Conservation (phyloP, 2,888 invertebrate genomes). For the Drosophila atripex region DNA sequence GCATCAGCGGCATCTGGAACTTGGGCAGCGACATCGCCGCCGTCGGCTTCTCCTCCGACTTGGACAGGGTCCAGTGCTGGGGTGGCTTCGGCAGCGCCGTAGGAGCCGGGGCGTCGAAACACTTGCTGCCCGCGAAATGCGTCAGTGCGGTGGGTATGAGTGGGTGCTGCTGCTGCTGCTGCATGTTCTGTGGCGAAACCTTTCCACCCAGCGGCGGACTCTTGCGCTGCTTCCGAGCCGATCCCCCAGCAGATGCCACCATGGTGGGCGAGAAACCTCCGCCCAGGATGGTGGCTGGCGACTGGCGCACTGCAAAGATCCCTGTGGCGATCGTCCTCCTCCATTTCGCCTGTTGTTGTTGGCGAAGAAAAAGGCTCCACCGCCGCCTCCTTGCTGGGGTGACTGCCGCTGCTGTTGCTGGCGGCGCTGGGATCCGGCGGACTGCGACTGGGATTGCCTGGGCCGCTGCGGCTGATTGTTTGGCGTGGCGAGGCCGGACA, state of each 20-base stretch:
- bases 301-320: slow-evolving; percentile 60
- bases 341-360: slow-evolving; percentile 60
- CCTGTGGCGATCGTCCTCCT: slow-evolving; percentile 68
- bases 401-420: slow-evolving; percentile 61
- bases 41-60: slow-evolving; percentile 84
- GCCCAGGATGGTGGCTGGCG: slow-evolving; percentile 79
- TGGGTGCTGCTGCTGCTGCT: slow-evolving; percentile 53
- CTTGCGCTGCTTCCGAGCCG: slow-evolving; percentile 76
- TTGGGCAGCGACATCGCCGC: slow-evolving; percentile 77
- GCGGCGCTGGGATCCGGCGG: slow-evolving; percentile 54
- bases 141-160: slow-evolving; percentile 83
- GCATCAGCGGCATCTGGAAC: slow-evolving; percentile 65
- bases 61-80: slow-evolving; percentile 88
- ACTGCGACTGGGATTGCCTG: slow-evolving; percentile 39
- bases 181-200: slow-evolving; percentile 73
- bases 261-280: slow-evolving; percentile 62
- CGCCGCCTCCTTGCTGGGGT: slow-evolving; percentile 64
- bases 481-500: slow-evolving; percentile 62
- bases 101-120: slow-evolving; percentile 92
- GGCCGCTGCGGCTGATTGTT: slow-evolving; percentile 46
- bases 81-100: slow-evolving; percentile 92
- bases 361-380: slow-evolving; percentile 61
- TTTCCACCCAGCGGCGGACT: slow-evolving; percentile 61
- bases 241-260: slow-evolving; percentile 46
- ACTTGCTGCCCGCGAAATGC: slow-evolving; percentile 90